phyloP scores from a whole-genome alignment of 2,888 invertebrate genomes.

The Actias luna region DNA sequence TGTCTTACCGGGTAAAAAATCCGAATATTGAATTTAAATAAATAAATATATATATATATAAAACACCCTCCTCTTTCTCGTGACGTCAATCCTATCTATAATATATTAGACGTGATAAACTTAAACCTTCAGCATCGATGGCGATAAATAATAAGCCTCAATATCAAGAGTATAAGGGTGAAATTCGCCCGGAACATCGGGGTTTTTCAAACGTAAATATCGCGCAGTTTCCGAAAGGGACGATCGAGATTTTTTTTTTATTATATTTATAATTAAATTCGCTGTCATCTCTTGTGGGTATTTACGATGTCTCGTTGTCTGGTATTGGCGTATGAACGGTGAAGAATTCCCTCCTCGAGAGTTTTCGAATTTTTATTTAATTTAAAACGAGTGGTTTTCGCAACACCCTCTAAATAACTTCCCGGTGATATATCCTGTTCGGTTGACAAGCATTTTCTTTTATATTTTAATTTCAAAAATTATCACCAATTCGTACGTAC shows the following conservation, averaged over 20 bases:
- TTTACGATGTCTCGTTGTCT: slow-evolving; percentile 64
- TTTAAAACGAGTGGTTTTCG: slow-evolving; percentile 37
- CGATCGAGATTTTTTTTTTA: slow-evolving; percentile 70
- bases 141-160: slow-evolving; percentile 36
- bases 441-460: slow-evolving; percentile 2
- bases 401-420: slow-evolving; percentile 15
- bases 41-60: slow-evolving; percentile 63
- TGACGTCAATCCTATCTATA: slow-evolving; percentile 73
- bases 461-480: background rate
- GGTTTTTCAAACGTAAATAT: slow-evolving; percentile 40
- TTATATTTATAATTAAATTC: slow-evolving; percentile 81
- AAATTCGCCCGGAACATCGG: slow-evolving; percentile 50
- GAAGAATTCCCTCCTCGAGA: slow-evolving; percentile 58
- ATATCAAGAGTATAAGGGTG: slow-evolving; percentile 44
- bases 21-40: slow-evolving; percentile 67
- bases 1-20: slow-evolving; percentile 62
- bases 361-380: slow-evolving; percentile 62
- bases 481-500: too few species aligned
- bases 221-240: slow-evolving; percentile 60
- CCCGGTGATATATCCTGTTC: slow-evolving; percentile 3
- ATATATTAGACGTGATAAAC: slow-evolving; percentile 61
- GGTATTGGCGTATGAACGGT: slow-evolving; percentile 74
- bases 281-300: slow-evolving; percentile 74
- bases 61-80: slow-evolving; percentile 71
- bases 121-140: slow-evolving; percentile 31